A percentile compares a stretch with the other conserved stretches of the same genome.
phyloP scores from a whole-genome alignment of 2,797 vertebrate genomes.

The Novumbra hubbsi region DNA sequence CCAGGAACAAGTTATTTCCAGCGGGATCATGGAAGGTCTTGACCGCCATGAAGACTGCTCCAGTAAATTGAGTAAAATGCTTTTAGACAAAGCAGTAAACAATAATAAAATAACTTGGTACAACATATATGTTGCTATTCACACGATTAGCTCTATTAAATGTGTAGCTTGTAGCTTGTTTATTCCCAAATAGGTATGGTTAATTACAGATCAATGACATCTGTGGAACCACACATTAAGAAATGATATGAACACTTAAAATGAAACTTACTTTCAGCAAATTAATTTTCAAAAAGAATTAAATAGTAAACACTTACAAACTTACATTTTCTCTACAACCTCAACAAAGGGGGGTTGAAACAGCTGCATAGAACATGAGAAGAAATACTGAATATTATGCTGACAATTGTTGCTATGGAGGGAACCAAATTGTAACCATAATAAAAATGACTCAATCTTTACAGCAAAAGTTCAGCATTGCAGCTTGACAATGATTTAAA shows the following conservation, averaged over 20 bases:
- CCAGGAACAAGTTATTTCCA: neutral
- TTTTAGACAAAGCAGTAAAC: neutral
- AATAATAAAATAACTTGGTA: neutral
- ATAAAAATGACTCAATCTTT: too few relatives aligned
- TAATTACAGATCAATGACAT: neutral
- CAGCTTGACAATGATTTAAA: too few relatives aligned
- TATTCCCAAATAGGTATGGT: neutral
- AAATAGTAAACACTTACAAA: neutral
- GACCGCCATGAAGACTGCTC: neutral
- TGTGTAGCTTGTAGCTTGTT: too few relatives aligned
- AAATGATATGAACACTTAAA: constrained; percentile 10
- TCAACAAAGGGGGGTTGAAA: neutral
- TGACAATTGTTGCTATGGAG: neutral
- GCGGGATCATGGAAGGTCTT: neutral
- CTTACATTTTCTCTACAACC: neutral
- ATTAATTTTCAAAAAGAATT: neutral
- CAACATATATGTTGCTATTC: neutral
- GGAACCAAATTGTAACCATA: neutral
- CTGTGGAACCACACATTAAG: constrained; percentile 2
- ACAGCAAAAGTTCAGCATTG: too few relatives aligned
- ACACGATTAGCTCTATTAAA: too few relatives aligned
- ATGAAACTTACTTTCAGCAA: constrained; percentile 6
- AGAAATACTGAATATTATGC: neutral
- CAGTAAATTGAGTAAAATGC: neutral
- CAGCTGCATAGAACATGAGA: neutral